A percentile compares a stretch with the other conserved stretches of the same genome.
These are phyloP conservation scores for Cerastis leucographa DNA, from an alignment of 2,888 invertebrate genomes.

Conservation along the genomic window DNA sequence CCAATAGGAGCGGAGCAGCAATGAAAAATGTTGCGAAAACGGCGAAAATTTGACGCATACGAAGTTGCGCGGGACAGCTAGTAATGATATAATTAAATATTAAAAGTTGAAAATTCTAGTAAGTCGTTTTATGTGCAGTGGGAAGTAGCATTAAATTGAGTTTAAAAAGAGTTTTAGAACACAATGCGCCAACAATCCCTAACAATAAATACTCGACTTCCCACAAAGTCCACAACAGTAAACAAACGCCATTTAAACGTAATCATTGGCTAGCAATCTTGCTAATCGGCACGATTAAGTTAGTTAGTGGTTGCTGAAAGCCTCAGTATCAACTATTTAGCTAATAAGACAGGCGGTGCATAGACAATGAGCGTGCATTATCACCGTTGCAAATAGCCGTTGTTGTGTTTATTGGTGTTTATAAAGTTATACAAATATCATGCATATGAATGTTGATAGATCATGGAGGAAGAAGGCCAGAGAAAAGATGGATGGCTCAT, in stretches of 20 bases:
- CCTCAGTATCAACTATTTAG: slow-evolving; percentile 60
- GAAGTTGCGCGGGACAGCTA: too few relatives aligned
- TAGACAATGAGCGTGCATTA: slow-evolving; percentile 35
- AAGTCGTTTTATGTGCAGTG: background rate
- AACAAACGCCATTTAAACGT: slow-evolving; percentile 57
- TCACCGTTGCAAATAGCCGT: background rate
- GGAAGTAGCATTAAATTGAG: background rate
- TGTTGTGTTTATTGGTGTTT: slow-evolving; percentile 19
- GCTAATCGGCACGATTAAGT: slow-evolving; percentile 52
- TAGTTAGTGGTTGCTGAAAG: slow-evolving; percentile 38
- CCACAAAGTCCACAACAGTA: slow-evolving; percentile 16
- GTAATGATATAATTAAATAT: background rate
- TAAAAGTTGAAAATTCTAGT: background rate
- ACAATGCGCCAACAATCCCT: too few relatives aligned
- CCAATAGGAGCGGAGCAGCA: too few relatives aligned
- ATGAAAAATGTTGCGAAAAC: too few relatives aligned
- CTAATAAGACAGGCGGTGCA: slow-evolving; percentile 54
- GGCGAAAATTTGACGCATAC: too few relatives aligned
- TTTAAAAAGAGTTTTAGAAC: background rate
- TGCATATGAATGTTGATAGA: too few relatives aligned
- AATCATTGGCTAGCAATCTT: slow-evolving; percentile 51
- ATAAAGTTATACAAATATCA: background rate
- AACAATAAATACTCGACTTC: background rate
- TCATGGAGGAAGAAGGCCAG: too few relatives aligned
- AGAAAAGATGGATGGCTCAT: too few relatives aligned